A percentile compares a stretch with the other conserved stretches of the same genome.
phyloP scores from a whole-genome alignment of 2,797 vertebrate species.

The Perodicticus potto region DNA sequence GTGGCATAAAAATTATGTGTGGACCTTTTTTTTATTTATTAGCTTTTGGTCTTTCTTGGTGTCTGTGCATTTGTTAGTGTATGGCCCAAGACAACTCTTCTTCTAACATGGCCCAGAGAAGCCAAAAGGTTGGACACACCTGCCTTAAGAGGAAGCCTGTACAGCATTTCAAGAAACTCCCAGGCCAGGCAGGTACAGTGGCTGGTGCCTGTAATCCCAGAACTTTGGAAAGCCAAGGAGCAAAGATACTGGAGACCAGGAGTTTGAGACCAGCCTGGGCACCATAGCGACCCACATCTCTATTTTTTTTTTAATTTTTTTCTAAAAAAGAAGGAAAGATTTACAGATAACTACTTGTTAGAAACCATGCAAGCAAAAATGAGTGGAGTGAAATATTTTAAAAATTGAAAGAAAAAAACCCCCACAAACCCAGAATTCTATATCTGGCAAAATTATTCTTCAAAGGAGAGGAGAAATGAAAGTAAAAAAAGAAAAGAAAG shows the following conservation, averaged over 20 bases:
- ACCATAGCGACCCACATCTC: neutral
- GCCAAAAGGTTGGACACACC: no score
- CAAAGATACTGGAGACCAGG: neutral
- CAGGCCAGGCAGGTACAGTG: neutral
- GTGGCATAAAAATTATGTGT: no score
- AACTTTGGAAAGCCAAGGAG: neutral
- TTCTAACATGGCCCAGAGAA: no score
- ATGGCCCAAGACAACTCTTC: no score
- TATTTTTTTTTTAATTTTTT: neutral
- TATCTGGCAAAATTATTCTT: neutral
- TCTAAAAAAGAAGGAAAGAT: neutral
- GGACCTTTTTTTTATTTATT: no score
- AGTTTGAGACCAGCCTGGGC: neutral
- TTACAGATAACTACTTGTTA: neutral
- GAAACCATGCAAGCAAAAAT: neutral
- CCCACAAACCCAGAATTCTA: neutral
- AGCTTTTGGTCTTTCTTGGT: no score
- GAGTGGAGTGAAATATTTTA: neutral
- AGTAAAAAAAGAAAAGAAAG: neutral
- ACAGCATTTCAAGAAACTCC: neutral
- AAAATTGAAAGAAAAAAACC: neutral
- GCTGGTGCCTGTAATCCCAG: neutral
- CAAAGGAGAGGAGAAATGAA: neutral
- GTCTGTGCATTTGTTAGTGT: no score
- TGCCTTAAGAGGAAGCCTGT: neutral